Base-by-base conservation (phyloP, 2,888 invertebrate species). In the Hyposoter didymator region DNA sequence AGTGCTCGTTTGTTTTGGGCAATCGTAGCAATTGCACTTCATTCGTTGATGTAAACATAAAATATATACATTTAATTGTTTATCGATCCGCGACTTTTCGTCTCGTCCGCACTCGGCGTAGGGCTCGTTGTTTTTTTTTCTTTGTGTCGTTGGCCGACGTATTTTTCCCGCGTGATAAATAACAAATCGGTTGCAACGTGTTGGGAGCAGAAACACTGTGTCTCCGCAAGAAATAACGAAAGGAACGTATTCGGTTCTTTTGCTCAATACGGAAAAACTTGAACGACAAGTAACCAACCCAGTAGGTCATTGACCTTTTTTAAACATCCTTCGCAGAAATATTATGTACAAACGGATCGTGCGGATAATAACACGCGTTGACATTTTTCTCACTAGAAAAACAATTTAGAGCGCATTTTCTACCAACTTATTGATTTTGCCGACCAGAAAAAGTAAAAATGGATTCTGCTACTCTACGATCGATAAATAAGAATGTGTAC, bases 151-250 rank as follows among this genome's bases (percentile, higher is more conserved):
- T n/a, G n/a, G n/a, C n/a, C n/a, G n/a, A n/a, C n/a, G n/a, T n/a
- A 88, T 89, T 90, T 90, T 89, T 88, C 87, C 88, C 87, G 87
- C 88, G 87, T 90, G 87, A 88, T 86, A 85, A 89, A 89, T 90
- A 91, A 90, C 89, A 74, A 89, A 89, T 90, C n/a, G n/a, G n/a
- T n/a, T n/a, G n/a, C n/a, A n/a, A n/a, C n/a, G n/a, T n/a, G n/a
- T n/a, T n/a, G n/a, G n/a, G n/a, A n/a, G n/a, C n/a, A n/a, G n/a
- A n/a, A n/a, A n/a, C n/a, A n/a, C n/a, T n/a, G n/a, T n/a, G n/a
- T n/a, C n/a, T n/a, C n/a, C n/a, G n/a, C n/a, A n/a, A n/a, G n/a
- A n/a, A n/a, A n/a, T n/a, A n/a, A n/a, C n/a, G n/a, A n/a, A n/a
- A n/a, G n/a, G n/a, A n/a, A n/a, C n/a, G n/a, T n/a, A n/a, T n/a